Evolutionary conservation across 2,113 vertebrate genomes (phyloP).

Genomic region (Cheirogaleus medius): DNA sequence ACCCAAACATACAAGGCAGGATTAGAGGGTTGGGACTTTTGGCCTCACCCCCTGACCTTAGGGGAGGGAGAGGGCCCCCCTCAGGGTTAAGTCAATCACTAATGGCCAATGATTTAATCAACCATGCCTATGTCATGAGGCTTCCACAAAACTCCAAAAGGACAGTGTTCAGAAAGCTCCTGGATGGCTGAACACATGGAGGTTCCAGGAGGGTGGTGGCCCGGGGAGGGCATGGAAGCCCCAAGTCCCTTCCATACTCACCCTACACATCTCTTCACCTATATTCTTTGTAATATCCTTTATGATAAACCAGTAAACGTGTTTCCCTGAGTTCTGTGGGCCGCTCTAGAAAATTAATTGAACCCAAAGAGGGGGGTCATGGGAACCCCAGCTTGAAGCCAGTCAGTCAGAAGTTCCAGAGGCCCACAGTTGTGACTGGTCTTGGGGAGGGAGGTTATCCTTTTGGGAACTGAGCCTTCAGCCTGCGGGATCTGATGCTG

Average conservation of each 20-base stretch:
- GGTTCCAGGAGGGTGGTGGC: background rate
- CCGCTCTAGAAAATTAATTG: background rate
- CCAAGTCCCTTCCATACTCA: background rate
- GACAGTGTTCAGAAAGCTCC: background rate
- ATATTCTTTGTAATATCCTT: background rate
- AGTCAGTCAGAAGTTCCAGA: background rate
- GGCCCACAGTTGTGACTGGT: background rate
- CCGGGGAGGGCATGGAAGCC: background rate
- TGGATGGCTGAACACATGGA: background rate
- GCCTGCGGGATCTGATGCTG: background rate
- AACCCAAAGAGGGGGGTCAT: background rate
- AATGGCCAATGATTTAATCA: background rate
- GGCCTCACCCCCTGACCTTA: background rate
- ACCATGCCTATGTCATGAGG: background rate
- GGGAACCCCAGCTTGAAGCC: background rate
- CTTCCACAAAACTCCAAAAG: background rate
- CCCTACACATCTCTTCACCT: rapidly evolving
- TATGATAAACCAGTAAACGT: background rate
- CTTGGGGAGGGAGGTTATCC: background rate
- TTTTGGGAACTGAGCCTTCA: background rate
- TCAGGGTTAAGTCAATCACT: background rate
- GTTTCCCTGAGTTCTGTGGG: background rate
- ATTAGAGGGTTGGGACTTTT: background rate
- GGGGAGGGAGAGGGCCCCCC: background rate
- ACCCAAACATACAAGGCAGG: background rate